Conservation (phyloP, 2,113 vertebrate species). For the Centropus unirufus region DNA sequence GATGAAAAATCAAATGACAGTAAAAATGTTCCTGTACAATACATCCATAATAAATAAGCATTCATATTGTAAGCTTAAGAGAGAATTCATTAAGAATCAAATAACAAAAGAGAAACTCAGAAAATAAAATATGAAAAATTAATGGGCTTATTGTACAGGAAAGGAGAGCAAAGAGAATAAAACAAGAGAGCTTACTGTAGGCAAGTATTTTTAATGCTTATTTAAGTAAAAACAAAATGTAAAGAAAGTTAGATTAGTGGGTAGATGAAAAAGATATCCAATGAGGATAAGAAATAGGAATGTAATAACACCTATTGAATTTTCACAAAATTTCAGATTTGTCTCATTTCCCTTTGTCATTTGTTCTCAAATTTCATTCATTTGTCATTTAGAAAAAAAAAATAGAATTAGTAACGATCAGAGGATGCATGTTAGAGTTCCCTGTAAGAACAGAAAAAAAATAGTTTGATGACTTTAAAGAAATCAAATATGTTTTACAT, state of each 20-base stretch:
- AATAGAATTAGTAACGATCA: conserved; percentile 37
- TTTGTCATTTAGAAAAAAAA: not conserved
- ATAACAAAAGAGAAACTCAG: conserved; percentile 66
- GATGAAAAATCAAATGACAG: conserved; percentile 58
- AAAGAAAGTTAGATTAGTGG: conserved; percentile 61
- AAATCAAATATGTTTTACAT: conserved; percentile 15
- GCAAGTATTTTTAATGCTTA: conserved; percentile 67
- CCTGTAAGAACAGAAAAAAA: not conserved
- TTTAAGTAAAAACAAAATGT: conserved; percentile 70
- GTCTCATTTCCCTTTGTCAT: not conserved
- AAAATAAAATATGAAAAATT: conserved; percentile 74
- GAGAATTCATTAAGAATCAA: conserved; percentile 70
- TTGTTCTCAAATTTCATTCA: not conserved
- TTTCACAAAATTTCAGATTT: conserved; percentile 47
- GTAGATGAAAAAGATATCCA: conserved; percentile 49
- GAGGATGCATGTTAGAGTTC: not conserved
- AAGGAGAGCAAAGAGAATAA: conserved; percentile 71
- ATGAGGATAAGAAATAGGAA: conserved; percentile 12
- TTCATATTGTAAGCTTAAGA: conserved; percentile 66
- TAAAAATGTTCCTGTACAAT: conserved; percentile 57
- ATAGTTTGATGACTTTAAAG: not conserved
- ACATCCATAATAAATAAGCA: conserved; percentile 72
- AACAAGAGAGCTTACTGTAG: conserved; percentile 63
- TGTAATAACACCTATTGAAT: conserved; percentile 40
- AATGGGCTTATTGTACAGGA: conserved; percentile 66